Percentiles rank a stretch among this genome's conserved stretches.
phyloP scores from a whole-genome alignment of 2,797 vertebrate genomes.

The Manis crassicaudata region DNA sequence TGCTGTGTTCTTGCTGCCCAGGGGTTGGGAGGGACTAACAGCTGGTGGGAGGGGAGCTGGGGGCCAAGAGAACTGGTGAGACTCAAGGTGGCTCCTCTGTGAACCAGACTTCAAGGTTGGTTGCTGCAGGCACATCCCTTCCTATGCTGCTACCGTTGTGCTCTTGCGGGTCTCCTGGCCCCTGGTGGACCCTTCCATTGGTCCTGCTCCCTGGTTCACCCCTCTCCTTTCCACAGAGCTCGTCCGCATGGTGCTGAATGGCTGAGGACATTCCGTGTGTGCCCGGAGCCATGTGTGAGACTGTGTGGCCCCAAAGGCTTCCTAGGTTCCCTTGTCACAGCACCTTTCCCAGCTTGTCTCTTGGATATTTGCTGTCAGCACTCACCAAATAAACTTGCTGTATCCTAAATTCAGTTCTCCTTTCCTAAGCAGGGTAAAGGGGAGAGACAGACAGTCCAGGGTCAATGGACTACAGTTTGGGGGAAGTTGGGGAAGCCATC shows the following conservation, averaged over 20 bases:
- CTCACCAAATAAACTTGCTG: slow-evolving; percentile 80
- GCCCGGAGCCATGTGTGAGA: slow-evolving; percentile 37
- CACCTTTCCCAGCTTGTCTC: slow-evolving; percentile 11
- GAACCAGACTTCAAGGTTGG: slow-evolving; percentile 48
- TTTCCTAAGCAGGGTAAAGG: slow-evolving; percentile 6
- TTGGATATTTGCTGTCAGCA: slow-evolving; percentile 60
- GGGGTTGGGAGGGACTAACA: slow-evolving; percentile 56
- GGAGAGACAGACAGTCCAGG: background rate
- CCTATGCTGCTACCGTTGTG: slow-evolving; percentile 41
- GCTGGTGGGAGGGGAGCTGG: slow-evolving; percentile 58
- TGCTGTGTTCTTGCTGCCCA: slow-evolving; percentile 72
- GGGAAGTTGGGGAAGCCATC: background rate
- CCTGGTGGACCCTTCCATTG: background rate
- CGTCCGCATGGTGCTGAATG: slow-evolving; percentile 89
- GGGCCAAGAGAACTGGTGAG: slow-evolving; percentile 60
- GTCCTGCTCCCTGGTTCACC: slow-evolving; percentile 5
- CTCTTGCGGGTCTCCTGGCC: slow-evolving; percentile 47
- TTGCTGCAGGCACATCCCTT: background rate
- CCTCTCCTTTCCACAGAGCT: slow-evolving; percentile 84
- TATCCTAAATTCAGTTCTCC: background rate
- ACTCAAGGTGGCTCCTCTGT: slow-evolving; percentile 51
- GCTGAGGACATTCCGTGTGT: slow-evolving; percentile 76
- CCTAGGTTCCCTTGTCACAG: slow-evolving; percentile 13
- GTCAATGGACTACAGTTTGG: background rate
- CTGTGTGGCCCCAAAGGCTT: background rate